These are phyloP conservation scores for Microplitis mediator DNA, from an alignment of 1,140 invertebrate species.

Conservation along the genomic window DNA sequence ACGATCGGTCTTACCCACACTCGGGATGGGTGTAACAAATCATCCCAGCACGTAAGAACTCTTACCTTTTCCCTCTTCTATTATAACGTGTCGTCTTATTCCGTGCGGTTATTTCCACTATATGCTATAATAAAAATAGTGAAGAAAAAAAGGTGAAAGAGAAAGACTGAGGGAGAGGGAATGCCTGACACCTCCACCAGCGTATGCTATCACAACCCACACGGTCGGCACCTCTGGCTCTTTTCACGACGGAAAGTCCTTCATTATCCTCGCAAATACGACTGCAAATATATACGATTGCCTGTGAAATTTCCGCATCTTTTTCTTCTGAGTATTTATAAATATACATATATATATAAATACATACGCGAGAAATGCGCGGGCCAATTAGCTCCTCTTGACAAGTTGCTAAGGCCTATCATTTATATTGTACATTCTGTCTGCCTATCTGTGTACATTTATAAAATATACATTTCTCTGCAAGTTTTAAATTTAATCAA, in stretches of 20 bases:
- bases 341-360: too few species aligned
- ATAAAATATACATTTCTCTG: too few species aligned
- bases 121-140: background rate
- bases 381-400: conserved; percentile 18
- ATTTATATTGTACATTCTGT: background rate
- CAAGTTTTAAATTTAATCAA: too few species aligned
- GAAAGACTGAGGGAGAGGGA: background rate
- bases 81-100: background rate
- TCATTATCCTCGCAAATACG: conserved; percentile 28
- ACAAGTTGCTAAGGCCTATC: conserved; percentile 10
- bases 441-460: background rate
- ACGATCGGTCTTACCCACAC: conserved; percentile 31
- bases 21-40: conserved; percentile 26
- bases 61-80: conserved; percentile 6
- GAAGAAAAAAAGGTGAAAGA: background rate
- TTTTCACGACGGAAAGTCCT: conserved; percentile 28
- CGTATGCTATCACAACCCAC: conserved; percentile 5
- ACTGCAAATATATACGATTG: conserved; percentile 15
- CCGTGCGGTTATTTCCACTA: background rate
- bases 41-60: conserved; percentile 22
- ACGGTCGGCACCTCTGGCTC: conserved; percentile 19
- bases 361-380: background rate
- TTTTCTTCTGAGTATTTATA: background rate
- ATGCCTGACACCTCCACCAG: background rate
- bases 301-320: conserved; percentile 8